Percentiles rank a stretch among this genome's conserved stretches.
These are phyloP conservation scores for Tenualosa thibaudeaui DNA, from an alignment of 2,797 vertebrate species.

Conservation along the genomic window DNA sequence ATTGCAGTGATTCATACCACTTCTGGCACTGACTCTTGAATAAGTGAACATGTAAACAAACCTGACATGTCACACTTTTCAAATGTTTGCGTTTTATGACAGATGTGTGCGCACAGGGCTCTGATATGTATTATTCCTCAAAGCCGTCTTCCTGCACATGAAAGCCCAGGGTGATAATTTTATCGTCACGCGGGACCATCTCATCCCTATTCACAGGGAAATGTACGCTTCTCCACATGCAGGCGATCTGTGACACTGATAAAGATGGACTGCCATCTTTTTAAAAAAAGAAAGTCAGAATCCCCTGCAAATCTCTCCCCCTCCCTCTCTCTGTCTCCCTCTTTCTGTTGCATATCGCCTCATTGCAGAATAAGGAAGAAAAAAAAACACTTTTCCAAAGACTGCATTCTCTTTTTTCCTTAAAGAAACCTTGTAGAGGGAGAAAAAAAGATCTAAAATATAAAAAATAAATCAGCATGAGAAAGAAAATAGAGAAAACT, in stretches of 20 bases:
- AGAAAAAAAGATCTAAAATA: constrained; percentile 31
- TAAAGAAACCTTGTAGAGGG: neutral
- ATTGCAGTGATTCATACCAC: neutral
- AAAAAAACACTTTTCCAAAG: neutral
- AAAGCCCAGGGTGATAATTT: constrained; percentile 63
- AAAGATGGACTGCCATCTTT: constrained; percentile 35
- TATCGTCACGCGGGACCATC: constrained; percentile 58
- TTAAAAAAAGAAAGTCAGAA: neutral
- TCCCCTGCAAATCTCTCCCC: constrained; percentile 33
- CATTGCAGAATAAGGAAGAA: neutral
- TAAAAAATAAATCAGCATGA: neutral
- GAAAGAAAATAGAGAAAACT: constrained; percentile 36
- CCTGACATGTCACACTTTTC: constrained; percentile 2
- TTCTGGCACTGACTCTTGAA: constrained; percentile 30
- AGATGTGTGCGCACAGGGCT: constrained; percentile 12
- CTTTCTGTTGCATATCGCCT: neutral
- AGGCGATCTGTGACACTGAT: constrained; percentile 44
- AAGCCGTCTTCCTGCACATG: constrained; percentile 60
- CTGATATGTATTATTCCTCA: constrained; percentile 55
- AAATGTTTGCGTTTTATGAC: constrained; percentile 48
- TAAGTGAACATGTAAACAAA: constrained; percentile 39
- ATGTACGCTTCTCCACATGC: constrained; percentile 48
- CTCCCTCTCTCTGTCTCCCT: constrained; percentile 25
- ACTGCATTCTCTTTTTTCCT: neutral
- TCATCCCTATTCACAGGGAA: constrained; percentile 61